Percentiles rank a stretch among this genome's conserved stretches.
Conservation (phyloP, 1,140 invertebrate genomes). For the Drosophila baimaii region DNA sequence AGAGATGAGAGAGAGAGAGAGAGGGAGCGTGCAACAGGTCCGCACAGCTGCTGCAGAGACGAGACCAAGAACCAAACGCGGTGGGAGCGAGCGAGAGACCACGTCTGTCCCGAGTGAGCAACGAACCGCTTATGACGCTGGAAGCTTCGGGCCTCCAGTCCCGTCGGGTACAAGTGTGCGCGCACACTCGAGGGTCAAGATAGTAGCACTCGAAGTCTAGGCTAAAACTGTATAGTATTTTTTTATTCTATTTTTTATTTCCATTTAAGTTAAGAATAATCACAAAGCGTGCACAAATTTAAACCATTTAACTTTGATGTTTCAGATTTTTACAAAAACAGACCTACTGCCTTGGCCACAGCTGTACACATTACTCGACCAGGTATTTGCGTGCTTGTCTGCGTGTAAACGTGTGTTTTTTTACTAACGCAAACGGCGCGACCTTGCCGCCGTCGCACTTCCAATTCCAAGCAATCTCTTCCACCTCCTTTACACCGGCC, state of each 20-base stretch:
- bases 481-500: slow-evolving; percentile 12
- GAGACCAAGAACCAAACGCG: slow-evolving; percentile 25
- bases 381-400: slow-evolving; percentile 22
- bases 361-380: slow-evolving; percentile 18
- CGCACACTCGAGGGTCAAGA: slow-evolving; percentile 8
- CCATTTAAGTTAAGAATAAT: not conserved
- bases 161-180: slow-evolving; percentile 15
- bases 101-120: slow-evolving; percentile 69
- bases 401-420: slow-evolving; percentile 23
- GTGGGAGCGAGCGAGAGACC: slow-evolving; percentile 31
- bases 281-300: too few species aligned
- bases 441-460: slow-evolving; percentile 59
- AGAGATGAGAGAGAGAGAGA: not conserved
- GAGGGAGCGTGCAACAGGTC: slow-evolving; percentile 50
- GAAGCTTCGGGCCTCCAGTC: slow-evolving; percentile 40
- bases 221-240: not conserved
- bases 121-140: slow-evolving; percentile 61
- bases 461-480: slow-evolving; percentile 24
- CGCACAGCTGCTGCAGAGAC: slow-evolving; percentile 17
- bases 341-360: not conserved
- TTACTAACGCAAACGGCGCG: slow-evolving; percentile 51
- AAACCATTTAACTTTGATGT: too few species aligned
- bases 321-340: too few species aligned
- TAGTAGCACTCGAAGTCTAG: slow-evolving; percentile 2
- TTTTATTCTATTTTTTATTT: not conserved